A percentile compares a stretch with the other conserved stretches of the same genome.
Evolutionary conservation across 1,140 invertebrate species (phyloP).

Genomic region (Drosophila athabasca): DNA sequence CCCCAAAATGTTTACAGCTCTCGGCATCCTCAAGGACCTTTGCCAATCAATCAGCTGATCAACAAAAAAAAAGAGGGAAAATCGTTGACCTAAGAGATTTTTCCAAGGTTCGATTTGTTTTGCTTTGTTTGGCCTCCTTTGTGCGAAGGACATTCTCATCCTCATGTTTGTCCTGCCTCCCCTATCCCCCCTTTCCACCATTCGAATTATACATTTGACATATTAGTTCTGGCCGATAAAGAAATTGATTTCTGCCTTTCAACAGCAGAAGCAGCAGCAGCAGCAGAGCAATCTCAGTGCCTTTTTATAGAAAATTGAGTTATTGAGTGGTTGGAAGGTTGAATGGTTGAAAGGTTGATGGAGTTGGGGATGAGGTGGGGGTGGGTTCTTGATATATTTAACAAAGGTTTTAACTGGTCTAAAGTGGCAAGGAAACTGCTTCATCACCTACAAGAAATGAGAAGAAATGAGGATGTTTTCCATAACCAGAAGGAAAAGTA

Average conservation of each 20-base stretch:
- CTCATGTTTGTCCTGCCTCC: no score
- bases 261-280: slow-evolving; percentile 18
- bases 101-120: slow-evolving; percentile 17
- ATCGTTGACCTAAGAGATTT: slow-evolving; percentile 50
- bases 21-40: slow-evolving; percentile 10
- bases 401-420: not conserved
- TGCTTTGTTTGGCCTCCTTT: slow-evolving; percentile 47
- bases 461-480: no score
- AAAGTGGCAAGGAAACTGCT: no score
- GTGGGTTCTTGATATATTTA: slow-evolving; percentile 11
- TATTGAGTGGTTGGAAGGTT: slow-evolving; percentile 62
- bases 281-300: slow-evolving; percentile 13
- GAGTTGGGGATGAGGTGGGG: not conserved
- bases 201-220: slow-evolving; percentile 76
- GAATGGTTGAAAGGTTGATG: slow-evolving; percentile 4
- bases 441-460: no score
- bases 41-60: slow-evolving; percentile 48
- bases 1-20: slow-evolving; percentile 14
- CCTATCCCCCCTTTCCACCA: slow-evolving; percentile 1
- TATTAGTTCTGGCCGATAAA: slow-evolving; percentile 78
- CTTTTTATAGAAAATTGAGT: slow-evolving; percentile 64
- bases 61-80: not conserved
- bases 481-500: no score
- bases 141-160: slow-evolving; percentile 16
- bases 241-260: slow-evolving; percentile 80